These are phyloP conservation scores for Atta cephalotes DNA, from an alignment of 1,140 invertebrate genomes.

Conservation along the genomic window DNA sequence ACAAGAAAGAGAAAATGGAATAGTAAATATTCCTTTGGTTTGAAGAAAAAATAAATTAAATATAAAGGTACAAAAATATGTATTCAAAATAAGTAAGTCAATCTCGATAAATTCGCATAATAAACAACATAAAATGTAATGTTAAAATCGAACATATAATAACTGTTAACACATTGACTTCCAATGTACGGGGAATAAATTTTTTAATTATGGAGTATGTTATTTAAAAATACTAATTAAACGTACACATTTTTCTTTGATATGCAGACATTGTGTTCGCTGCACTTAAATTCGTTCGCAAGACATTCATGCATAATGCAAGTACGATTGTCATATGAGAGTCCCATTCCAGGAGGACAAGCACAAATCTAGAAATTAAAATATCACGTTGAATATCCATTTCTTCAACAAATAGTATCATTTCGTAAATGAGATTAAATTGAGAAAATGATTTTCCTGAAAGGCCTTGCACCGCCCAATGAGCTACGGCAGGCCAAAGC, in stretches of 20 bases:
- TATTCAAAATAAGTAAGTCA: neutral
- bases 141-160: neutral
- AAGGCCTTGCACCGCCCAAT: too few relatives aligned
- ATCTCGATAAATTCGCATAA: neutral
- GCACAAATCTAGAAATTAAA: slow-evolving; percentile 85
- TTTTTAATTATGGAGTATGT: neutral
- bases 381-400: neutral
- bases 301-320: slow-evolving; percentile 86
- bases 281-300: slow-evolving; percentile 87
- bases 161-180: neutral
- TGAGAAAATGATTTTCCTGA: too few relatives aligned
- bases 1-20: neutral
- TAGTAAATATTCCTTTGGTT: neutral
- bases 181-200: neutral
- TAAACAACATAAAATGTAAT: neutral
- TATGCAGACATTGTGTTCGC: slow-evolving; percentile 84
- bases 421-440: neutral
- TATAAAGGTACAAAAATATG: neutral
- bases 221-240: neutral
- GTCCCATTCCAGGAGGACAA: slow-evolving; percentile 87
- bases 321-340: slow-evolving; percentile 83
- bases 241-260: slow-evolving; percentile 68
- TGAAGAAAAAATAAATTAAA: neutral
- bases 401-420: neutral
- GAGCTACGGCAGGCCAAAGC: too few relatives aligned